These are phyloP conservation scores for Halcyon leucocephala DNA, from an alignment of 2,797 vertebrate species.

Conservation along the genomic window DNA sequence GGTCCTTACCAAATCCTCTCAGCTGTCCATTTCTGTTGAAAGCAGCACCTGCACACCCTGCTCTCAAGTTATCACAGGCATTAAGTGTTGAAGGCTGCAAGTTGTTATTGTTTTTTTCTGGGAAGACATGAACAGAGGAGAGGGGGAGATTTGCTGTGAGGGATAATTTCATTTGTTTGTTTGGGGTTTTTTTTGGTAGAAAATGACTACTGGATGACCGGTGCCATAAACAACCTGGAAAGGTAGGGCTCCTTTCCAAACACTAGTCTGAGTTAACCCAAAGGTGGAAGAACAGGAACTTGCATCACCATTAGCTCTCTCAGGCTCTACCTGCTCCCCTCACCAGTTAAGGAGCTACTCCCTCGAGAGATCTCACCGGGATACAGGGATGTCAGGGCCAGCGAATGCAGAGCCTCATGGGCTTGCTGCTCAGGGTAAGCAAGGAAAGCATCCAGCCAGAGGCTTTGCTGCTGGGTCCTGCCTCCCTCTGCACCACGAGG, in stretches of 20 bases:
- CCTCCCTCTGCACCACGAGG: not conserved
- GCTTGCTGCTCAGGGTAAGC: not conserved
- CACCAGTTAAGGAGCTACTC: not conserved
- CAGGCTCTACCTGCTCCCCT: not conserved
- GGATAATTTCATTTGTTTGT: too few species aligned
- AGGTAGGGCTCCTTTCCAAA: not conserved
- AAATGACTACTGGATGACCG: not conserved
- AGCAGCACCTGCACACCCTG: not conserved
- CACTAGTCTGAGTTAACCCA: not conserved
- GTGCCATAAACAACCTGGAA: not conserved
- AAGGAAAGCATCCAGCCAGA: not conserved
- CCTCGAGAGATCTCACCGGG: not conserved
- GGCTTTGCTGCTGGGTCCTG: not conserved
- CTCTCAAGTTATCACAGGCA: not conserved
- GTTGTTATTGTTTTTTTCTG: not conserved
- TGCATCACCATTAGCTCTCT: not conserved
- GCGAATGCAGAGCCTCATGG: accelerated
- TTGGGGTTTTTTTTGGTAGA: not conserved
- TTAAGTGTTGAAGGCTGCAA: not conserved
- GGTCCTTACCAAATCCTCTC: not conserved
- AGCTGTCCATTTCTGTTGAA: not conserved
- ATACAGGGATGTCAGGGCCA: accelerated
- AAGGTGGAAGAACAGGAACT: not conserved
- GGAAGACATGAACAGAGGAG: not conserved
- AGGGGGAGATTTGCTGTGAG: not conserved